Evolutionary conservation across 2,888 invertebrate species (phyloP), one percentile per base, ranked within the genome.

Genomic region (Petrophora chlorosata): DNA sequence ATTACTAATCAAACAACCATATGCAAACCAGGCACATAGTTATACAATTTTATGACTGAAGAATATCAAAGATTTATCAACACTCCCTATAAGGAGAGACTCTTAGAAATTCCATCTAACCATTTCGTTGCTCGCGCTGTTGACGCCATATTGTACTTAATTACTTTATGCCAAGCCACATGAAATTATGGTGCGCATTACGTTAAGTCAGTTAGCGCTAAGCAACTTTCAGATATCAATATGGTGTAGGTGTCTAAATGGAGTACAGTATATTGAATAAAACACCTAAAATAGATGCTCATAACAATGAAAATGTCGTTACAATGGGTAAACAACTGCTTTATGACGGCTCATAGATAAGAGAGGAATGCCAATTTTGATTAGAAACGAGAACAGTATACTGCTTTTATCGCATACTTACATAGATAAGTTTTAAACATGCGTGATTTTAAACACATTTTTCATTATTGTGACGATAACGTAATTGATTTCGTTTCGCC

Each of bases 331-430:
- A 78, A 81, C 74, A 80, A 75, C 61, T 66, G 69, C 69, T 74
- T 69, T 71, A 70, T 78, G 79, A 76, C 78, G 77, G 64, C 70
- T 69, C 51, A 45, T 41, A 82, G 88, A 87, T 88, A 88, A 85
- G 72, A 69, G 58, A 65, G 82, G 86, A 86, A 88, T 87, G 83
- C 78, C 76, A 83, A 83, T 83, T 85, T 79, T 76, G 85, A 86
- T 88, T 84, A 85, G 76, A 79, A 86, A 84, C 76, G 79, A 83
- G 83, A 83, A 73, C 84, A 82, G 68, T 61, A n/a, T n/a, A 64
- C 77, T 59, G 65, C 67, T 70, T 76, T 85, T 83, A 86, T 85
- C 84, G 71, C 75, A 68, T 76, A 76, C 76, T 77, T 77, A 72
- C 67, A 78, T 66, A 84, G 84, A 86, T 85, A 84, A 79, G 65